phyloP scores from a whole-genome alignment of 2,113 vertebrate genomes.

The Hypanus sabinus region DNA sequence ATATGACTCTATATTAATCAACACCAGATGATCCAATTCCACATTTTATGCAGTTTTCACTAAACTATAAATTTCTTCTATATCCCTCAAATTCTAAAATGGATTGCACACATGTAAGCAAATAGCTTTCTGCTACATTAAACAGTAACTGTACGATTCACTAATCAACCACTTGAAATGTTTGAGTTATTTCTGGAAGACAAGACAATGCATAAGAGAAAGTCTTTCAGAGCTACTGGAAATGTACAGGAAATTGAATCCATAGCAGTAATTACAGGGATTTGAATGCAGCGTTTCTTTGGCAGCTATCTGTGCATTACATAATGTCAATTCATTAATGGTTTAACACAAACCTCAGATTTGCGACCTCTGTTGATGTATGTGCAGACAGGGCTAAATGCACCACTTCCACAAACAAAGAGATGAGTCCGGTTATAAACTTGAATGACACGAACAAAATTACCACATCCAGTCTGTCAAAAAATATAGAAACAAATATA shows the following conservation, averaged over 20 bases:
- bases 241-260: background rate
- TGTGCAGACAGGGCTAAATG: conserved; percentile 86
- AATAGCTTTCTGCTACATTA: background rate
- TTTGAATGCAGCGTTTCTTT: background rate
- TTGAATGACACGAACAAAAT: conserved; percentile 89
- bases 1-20: no score
- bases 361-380: conserved; percentile 87
- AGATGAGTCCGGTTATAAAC: conserved; percentile 87
- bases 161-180: background rate
- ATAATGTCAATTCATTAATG: background rate
- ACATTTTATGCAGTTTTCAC: no score
- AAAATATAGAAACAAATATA: background rate
- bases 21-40: background rate
- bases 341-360: conserved; percentile 67
- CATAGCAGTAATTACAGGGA: background rate
- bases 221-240: background rate
- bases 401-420: conserved; percentile 90
- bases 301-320: background rate
- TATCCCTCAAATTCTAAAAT: background rate
- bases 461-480: conserved; percentile 84
- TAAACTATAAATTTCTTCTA: background rate
- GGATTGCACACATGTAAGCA: background rate
- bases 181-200: background rate
- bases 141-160: background rate
- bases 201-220: background rate